phyloP scores from a whole-genome alignment of 2,797 vertebrate genomes.

The Pyrocephalus nanus region DNA sequence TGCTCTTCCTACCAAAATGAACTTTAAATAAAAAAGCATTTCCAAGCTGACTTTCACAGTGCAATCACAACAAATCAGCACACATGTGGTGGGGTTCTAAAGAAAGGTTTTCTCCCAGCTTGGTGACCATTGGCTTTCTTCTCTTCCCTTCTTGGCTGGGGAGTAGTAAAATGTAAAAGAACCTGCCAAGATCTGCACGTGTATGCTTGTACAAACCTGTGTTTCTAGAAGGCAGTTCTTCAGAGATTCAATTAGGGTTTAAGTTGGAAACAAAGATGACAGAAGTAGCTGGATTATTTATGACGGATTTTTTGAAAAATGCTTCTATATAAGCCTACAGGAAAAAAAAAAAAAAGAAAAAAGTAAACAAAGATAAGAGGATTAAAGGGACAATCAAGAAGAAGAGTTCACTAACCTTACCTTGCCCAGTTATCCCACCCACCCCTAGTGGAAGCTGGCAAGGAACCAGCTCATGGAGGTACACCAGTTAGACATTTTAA shows the following conservation, averaged over 20 bases:
- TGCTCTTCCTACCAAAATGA: neutral
- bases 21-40: neutral
- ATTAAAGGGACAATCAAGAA: neutral
- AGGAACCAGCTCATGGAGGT: neutral
- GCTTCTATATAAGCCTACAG: neutral
- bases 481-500: neutral
- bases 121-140: neutral
- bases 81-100: neutral
- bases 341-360: neutral
- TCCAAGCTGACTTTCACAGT: neutral
- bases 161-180: neutral
- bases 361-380: neutral
- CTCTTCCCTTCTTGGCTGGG: neutral
- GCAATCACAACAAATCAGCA: neutral
- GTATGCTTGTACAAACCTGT: neutral
- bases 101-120: neutral
- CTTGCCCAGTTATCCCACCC: neutral
- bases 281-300: neutral
- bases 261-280: neutral
- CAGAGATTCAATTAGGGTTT: neutral
- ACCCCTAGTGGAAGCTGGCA: neutral
- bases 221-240: neutral
- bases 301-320: neutral
- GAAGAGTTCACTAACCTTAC: neutral
- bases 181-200: neutral